Evolutionary conservation across 1,140 invertebrate genomes (phyloP).

Genomic region (Venustaconcha ellipsiformis): DNA sequence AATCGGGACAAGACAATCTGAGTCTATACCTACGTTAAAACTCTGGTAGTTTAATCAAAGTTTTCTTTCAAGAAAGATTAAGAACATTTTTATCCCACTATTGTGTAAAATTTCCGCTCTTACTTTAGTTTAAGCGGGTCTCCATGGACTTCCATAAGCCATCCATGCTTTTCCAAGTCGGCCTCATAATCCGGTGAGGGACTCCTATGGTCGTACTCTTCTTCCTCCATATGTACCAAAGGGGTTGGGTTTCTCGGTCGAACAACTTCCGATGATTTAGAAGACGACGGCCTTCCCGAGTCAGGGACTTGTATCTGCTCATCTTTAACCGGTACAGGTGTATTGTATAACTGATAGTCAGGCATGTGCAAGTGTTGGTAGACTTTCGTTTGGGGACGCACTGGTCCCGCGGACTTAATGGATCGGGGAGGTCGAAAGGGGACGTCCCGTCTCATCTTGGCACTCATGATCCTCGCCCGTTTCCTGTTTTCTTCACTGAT

Average conservation of each 20-base stretch:
- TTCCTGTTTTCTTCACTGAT: constrained; percentile 2
- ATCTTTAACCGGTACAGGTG: background rate
- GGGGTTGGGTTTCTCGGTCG: constrained; percentile 28
- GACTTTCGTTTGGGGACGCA: constrained; percentile 9
- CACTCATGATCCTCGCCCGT: constrained; percentile 21
- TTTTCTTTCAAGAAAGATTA: too few relatives aligned
- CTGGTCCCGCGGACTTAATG: constrained; percentile 24
- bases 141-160: constrained; percentile 61
- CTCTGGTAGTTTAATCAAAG: too few relatives aligned
- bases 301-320: background rate
- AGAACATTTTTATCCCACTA: too few relatives aligned
- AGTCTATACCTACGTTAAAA: too few relatives aligned
- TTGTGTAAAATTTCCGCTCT: constrained; percentile 17
- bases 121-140: constrained; percentile 63
- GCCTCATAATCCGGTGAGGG: constrained; percentile 45
- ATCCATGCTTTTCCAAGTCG: constrained; percentile 56
- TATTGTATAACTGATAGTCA: background rate
- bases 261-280: constrained; percentile 1
- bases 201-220: constrained; percentile 5
- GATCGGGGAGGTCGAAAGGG: constrained; percentile 14
- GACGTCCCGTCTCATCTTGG: constrained; percentile 9
- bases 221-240: constrained; percentile 13
- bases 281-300: background rate
- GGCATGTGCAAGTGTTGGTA: constrained; percentile 3
- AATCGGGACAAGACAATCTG: too few relatives aligned